A percentile compares a stretch with the other conserved stretches of the same genome.
Conservation (phyloP, 1,140 invertebrate genomes). For the Steinernema khuongi region DNA sequence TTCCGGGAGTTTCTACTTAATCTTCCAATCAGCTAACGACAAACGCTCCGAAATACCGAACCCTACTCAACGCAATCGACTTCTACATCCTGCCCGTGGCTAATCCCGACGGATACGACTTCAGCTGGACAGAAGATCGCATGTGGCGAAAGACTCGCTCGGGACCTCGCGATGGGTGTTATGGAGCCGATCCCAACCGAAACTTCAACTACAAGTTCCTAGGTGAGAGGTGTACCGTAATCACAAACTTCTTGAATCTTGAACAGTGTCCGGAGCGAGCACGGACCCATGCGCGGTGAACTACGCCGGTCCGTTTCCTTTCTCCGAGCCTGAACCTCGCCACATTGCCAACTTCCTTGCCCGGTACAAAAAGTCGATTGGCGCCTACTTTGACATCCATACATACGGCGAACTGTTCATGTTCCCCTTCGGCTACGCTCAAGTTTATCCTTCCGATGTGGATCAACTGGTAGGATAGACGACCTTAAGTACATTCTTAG, state of each 20-base stretch:
- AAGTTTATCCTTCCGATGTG: background rate
- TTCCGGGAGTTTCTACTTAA: too few species aligned
- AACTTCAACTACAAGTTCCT: background rate
- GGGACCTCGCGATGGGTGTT: background rate
- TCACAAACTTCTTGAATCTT: too few species aligned
- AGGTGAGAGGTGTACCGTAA: background rate
- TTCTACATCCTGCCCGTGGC: conserved; percentile 67
- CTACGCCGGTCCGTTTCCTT: too few species aligned
- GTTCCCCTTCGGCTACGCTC: background rate
- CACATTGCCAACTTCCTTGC: background rate
- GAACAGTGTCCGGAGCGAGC: too few species aligned
- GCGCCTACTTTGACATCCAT: background rate
- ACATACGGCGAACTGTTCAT: background rate
- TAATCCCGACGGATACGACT: conserved; percentile 18
- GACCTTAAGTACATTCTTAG: background rate
- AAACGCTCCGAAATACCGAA: background rate
- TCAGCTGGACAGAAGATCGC: background rate
- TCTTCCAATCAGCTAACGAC: too few species aligned
- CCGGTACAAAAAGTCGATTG: background rate
- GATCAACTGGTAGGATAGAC: background rate
- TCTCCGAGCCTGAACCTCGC: background rate
- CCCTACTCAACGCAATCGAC: conserved; percentile 67
- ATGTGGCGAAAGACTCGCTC: conserved; percentile 18
- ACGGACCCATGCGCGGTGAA: too few species aligned
- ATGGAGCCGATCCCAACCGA: background rate